Evolutionary conservation across 1,140 invertebrate genomes (phyloP), one percentile per base, ranked within the genome.

Genomic region (Eupeodes corollae): DNA sequence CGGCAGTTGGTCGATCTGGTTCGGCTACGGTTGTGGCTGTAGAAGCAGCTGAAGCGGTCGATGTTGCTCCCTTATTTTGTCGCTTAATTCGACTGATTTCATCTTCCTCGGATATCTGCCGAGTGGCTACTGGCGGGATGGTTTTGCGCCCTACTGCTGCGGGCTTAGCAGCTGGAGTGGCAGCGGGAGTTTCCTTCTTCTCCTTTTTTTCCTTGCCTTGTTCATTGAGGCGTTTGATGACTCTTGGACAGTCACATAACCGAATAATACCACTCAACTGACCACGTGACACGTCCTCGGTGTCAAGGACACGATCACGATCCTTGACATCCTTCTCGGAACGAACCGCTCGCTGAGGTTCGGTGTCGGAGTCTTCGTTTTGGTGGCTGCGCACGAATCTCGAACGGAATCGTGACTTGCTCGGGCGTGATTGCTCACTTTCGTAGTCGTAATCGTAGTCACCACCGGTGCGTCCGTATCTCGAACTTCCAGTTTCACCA

Each of bases 61-160:
- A 69, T 13, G 78, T 75, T 10, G 79, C 74, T 35, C 75, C 80
- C 71, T 92, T 91, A 57, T 91, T 91, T 67, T 86, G 83, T 59
- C 86, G 84, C 69, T 93, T 93, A 52, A 91, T 87, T 58, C 83
- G 82, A 9, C 85, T 75, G 52, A 92, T 89, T 68, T 93, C 90
- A 65, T 93, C 89, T 58, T 92, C 88, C 70, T 90, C 88, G 62
- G 84, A 88, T 14, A 84, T 72, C 69, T 90, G 86, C 49, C 85
- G 75, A 33, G 76, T 73, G n/a, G 77, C 51, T 54, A 64, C 42
- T 46, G 75, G 70, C 35, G 70, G 32, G 73, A 68, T 47, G 63
- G 68, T 51, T 78, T 76, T 10, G 77, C 70, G 2, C 72, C 58
- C 56, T 66, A 63, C 0, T 71, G 8, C 0, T 71, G 8, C 21